Base-by-base conservation (phyloP, 2,113 vertebrate species). In the Solenodon paradoxus region DNA sequence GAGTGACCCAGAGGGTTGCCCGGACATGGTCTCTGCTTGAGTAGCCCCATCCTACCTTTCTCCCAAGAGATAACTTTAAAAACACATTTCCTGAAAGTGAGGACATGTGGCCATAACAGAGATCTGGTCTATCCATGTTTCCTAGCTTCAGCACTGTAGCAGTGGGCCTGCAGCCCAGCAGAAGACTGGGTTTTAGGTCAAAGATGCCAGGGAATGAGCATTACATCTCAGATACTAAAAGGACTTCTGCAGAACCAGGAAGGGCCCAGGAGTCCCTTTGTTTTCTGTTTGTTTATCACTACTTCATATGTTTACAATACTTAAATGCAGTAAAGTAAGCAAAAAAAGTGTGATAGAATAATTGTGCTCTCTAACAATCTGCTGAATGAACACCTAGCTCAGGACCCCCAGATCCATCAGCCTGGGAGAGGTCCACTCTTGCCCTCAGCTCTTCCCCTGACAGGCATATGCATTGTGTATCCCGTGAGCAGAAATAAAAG, bases 121-220 rank as follows among this genome's bases (percentile, higher is more conserved):
- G 51, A 42, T 26, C 49, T 0, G 3, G 22, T 17, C 71, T 15
- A 0, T 12, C 24, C 30, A 0, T 9, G 59, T 51, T 30, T 42
- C 26, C 40, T 11, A 49, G 45, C 47, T 42, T 49, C 15, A 3
- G 1, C 42, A 15, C 47, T 9, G 0, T 0, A 51, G 51, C 42
- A n/a, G 19, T 16, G 5, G 24, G 3, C 49, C 78, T 72, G 40
- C 19, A 38, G 63, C 17, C 69, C 9, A 59, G n/a, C 63, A 28
- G 9, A 68, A 77, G 38, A 16, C 35, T 40, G 0, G 2, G 8
- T 32, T 9, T 7, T 20, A 16, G 38, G 38, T 55, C 59, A 26
- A 1, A 53, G 42, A 32, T 45, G 59, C 35, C 66, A 55, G 32
- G 45, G 10, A 30, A 26, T n/a, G 28, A 19, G 42, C 74, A 28